Percentiles rank a stretch among this genome's conserved stretches.
phyloP scores from a whole-genome alignment of 2,113 vertebrate species.

The Xenopus laevis region DNA sequence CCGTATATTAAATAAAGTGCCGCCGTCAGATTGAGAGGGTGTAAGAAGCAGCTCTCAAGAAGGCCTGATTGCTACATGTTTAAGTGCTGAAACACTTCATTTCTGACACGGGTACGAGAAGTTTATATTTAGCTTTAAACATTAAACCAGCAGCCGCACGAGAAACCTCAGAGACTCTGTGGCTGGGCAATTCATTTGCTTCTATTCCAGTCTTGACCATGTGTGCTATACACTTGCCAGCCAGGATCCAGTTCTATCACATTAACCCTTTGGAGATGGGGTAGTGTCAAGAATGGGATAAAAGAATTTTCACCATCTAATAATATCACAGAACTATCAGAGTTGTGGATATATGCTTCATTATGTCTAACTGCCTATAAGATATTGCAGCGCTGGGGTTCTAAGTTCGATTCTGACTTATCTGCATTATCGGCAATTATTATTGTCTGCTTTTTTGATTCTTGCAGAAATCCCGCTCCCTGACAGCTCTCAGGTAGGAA shows the following conservation, averaged over 20 bases:
- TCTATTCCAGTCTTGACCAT: conserved; percentile 33
- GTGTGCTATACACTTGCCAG: conserved; percentile 33
- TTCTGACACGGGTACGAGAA: conserved; percentile 10
- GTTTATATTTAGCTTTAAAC: conserved; percentile 40
- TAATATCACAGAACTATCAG: too few species aligned
- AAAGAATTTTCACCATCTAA: too few species aligned
- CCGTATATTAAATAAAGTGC: conserved; percentile 10
- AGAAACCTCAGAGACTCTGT: conserved; percentile 23
- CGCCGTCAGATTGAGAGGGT: not conserved
- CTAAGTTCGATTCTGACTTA: too few species aligned
- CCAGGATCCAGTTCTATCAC: not conserved
- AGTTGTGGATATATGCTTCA: too few species aligned
- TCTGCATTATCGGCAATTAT: too few species aligned
- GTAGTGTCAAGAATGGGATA: too few species aligned
- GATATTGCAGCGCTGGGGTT: too few species aligned
- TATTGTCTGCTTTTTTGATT: too few species aligned
- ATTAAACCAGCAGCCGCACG: conserved; percentile 28
- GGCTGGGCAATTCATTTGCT: conserved; percentile 29
- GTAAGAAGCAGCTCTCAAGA: not conserved
- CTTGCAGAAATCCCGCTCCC: too few species aligned
- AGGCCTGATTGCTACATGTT: not conserved
- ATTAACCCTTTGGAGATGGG: not conserved
- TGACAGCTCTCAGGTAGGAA: too few species aligned
- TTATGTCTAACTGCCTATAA: too few species aligned
- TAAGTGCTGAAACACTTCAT: conserved; percentile 14